Evolutionary conservation across 1,140 invertebrate species (phyloP).

Genomic region (Lepidotrigona ventralis): DNA sequence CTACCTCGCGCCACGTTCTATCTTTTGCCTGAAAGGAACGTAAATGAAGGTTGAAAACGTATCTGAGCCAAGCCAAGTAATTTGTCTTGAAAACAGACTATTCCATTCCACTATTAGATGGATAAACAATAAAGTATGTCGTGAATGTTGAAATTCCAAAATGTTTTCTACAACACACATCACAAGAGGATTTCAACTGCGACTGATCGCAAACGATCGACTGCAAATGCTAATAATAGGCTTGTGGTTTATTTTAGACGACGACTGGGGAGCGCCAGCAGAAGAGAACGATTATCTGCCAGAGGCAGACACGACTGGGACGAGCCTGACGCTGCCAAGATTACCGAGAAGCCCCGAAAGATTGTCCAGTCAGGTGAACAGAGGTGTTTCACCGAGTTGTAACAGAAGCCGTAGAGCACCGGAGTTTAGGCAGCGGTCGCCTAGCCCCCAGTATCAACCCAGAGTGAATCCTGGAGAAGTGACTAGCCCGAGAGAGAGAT

Average conservation of each 20-base stretch:
- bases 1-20: too few species aligned
- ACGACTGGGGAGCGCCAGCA: constrained; percentile 74
- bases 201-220: not conserved
- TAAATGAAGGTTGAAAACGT: too few species aligned
- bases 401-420: constrained; percentile 70
- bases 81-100: too few species aligned
- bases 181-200: too few species aligned
- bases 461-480: constrained; percentile 71
- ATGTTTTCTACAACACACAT: not conserved
- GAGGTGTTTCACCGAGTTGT: constrained; percentile 68
- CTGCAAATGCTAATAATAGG: not conserved
- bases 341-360: constrained; percentile 75
- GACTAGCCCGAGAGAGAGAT: constrained; percentile 85
- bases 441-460: constrained; percentile 79
- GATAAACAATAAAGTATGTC: too few species aligned
- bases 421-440: constrained; percentile 80
- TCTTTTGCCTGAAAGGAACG: too few species aligned
- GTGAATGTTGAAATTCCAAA: not conserved
- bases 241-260: constrained; percentile 68
- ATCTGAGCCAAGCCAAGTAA: too few species aligned
- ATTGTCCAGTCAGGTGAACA: constrained; percentile 56
- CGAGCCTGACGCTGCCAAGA: constrained; percentile 74
- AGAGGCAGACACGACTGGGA: constrained; percentile 67
- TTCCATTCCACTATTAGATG: too few species aligned
- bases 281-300: constrained; percentile 74